Conservation (phyloP, 2,113 vertebrate genomes). For the Bubo blakistoni region DNA sequence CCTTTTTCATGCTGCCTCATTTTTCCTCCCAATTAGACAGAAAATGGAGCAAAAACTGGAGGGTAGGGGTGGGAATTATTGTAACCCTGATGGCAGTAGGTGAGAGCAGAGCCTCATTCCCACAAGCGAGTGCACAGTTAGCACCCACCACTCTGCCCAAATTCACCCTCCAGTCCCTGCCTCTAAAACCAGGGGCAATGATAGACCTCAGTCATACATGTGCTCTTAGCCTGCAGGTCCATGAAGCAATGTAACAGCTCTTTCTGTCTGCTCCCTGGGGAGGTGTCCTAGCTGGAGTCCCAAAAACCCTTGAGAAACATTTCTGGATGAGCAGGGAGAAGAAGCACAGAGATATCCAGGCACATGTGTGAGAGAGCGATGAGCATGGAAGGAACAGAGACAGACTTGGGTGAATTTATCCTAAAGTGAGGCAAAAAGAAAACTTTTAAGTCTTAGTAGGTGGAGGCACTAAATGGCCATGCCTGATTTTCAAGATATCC, state of each 20-base stretch:
- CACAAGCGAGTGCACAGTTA: neutral
- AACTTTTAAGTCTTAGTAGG: neutral
- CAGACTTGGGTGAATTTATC: neutral
- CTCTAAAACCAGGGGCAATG: accelerated
- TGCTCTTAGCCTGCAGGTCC: neutral
- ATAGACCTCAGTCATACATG: accelerated
- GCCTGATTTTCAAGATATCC: neutral
- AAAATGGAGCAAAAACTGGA: neutral
- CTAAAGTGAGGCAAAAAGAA: neutral
- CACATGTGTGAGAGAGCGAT: neutral
- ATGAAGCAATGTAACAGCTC: accelerated
- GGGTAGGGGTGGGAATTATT: neutral
- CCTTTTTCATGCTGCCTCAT: neutral
- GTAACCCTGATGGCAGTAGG: neutral
- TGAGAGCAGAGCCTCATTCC: neutral
- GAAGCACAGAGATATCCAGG: neutral
- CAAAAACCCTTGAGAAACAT: neutral
- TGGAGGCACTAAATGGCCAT: neutral
- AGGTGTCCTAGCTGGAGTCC: neutral
- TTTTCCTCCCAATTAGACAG: neutral
- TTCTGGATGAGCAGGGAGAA: neutral
- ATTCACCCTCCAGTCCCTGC: neutral
- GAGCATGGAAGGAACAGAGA: neutral
- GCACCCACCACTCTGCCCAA: neutral
- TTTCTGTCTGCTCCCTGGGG: accelerated